These are phyloP conservation scores for Salvelinus sp. DNA, from an alignment of 2,113 vertebrate genomes.

Conservation along the genomic window DNA sequence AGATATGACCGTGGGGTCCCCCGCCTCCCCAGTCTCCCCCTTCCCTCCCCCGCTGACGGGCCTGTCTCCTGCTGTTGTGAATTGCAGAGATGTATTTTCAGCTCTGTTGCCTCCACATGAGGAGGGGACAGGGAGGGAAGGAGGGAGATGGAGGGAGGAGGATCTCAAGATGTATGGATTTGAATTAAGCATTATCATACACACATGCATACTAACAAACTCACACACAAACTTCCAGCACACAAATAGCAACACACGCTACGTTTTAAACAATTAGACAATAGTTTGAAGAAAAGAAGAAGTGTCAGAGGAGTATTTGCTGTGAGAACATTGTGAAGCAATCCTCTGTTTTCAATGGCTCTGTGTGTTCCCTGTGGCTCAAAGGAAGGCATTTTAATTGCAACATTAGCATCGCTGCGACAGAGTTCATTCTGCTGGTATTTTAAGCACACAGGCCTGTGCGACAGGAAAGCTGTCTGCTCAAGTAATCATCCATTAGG, in stretches of 20 bases:
- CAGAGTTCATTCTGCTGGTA: not conserved
- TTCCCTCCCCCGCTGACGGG: not conserved
- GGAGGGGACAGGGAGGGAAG: conserved; percentile 1
- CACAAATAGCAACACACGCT: not conserved
- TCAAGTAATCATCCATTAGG: conserved; percentile 37
- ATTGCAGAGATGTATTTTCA: conserved; percentile 35
- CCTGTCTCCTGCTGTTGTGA: not conserved
- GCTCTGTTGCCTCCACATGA: conserved; percentile 3
- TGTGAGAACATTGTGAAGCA: not conserved
- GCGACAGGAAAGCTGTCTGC: conserved; percentile 30
- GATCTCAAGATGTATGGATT: not conserved
- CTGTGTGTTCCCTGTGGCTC: not conserved
- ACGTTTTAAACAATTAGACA: not conserved
- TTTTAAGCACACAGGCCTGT: conserved; percentile 18
- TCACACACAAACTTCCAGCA: conserved; percentile 17
- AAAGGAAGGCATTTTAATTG: not conserved
- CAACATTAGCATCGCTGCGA: not conserved
- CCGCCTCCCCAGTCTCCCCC: not conserved
- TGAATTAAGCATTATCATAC: not conserved
- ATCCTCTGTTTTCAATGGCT: not conserved
- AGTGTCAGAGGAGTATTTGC: not conserved
- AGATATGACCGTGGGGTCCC: conserved; percentile 6
- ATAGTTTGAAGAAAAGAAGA: not conserved
- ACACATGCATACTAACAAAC: conserved; percentile 46
- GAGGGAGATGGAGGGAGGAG: not conserved